Evolutionary conservation across 64 coral and sea anemone genomes (phyloP).

Genomic region (Montipora sp.): DNA sequence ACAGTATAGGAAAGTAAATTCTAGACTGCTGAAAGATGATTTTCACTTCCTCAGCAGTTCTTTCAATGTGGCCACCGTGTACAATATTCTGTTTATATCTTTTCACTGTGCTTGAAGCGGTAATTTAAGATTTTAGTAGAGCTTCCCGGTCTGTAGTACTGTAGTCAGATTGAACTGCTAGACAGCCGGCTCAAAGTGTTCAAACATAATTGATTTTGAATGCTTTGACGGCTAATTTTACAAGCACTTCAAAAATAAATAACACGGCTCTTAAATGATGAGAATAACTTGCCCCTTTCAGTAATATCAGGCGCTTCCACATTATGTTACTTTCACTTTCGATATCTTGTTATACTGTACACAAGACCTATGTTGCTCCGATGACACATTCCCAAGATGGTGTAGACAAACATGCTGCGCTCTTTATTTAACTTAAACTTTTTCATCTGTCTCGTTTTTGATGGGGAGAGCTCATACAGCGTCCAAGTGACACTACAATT

Average conservation of each 20-base stretch:
- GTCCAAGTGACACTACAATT: constrained; percentile 23
- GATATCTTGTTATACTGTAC: constrained; percentile 4
- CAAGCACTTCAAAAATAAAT: constrained; percentile 31
- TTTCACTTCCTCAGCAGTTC: too few relatives aligned
- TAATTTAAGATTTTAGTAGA: not conserved
- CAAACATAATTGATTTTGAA: not conserved
- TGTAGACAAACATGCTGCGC: not conserved
- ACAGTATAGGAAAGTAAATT: too few relatives aligned
- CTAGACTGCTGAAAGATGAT: too few relatives aligned
- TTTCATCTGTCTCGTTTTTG: not conserved
- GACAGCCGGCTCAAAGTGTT: not conserved
- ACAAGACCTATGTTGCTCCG: not conserved
- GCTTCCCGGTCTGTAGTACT: not conserved
- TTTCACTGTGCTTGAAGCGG: not conserved
- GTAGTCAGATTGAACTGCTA: not conserved
- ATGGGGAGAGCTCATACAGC: constrained; percentile 12
- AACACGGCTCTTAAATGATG: not conserved
- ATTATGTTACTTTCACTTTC: constrained; percentile 6
- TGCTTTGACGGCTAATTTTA: not conserved
- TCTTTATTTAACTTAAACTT: not conserved
- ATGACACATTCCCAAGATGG: not conserved
- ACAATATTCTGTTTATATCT: not conserved
- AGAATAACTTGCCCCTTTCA: not conserved
- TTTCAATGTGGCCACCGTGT: too few relatives aligned
- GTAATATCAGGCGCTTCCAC: not conserved